Evolutionary conservation across 2,888 invertebrate species (phyloP).

Genomic region (Microctonus brassicae): DNA sequence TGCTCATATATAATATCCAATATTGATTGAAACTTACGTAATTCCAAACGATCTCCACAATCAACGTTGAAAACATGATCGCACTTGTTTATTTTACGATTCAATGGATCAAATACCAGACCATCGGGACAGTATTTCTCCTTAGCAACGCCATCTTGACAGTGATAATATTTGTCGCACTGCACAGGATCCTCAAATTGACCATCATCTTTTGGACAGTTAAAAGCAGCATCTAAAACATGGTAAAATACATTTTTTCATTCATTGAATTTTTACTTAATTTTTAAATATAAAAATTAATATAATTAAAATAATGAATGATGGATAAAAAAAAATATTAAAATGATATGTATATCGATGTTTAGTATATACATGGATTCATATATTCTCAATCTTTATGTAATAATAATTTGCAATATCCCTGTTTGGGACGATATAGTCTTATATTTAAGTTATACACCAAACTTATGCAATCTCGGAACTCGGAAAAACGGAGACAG

Average conservation of each 20-base stretch:
- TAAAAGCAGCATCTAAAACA: slow-evolving; percentile 74
- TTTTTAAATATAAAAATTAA: too few species aligned
- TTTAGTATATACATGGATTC: not conserved
- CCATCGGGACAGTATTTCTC: slow-evolving; percentile 90
- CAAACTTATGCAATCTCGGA: slow-evolving; percentile 55
- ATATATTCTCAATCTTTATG: slow-evolving; percentile 48
- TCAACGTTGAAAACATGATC: slow-evolving; percentile 94
- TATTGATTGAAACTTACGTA: slow-evolving; percentile 79
- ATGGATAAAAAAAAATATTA: not conserved
- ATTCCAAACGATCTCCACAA: slow-evolving; percentile 87
- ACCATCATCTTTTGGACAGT: slow-evolving; percentile 86
- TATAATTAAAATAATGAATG: not conserved
- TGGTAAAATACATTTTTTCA: too few species aligned
- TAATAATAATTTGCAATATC: slow-evolving; percentile 37
- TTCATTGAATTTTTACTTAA: too few species aligned
- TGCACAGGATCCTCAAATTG: slow-evolving; percentile 84
- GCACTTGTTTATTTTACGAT: slow-evolving; percentile 90
- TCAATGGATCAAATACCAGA: slow-evolving; percentile 87
- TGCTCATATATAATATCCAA: too few species aligned
- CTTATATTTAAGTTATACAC: not conserved
- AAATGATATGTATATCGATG: too few species aligned
- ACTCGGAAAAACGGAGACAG: slow-evolving; percentile 49
- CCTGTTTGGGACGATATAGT: not conserved
- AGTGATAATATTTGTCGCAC: slow-evolving; percentile 90
- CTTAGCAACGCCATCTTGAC: slow-evolving; percentile 79